Conservation (phyloP, 2,888 invertebrate species). For the Cheilosia variabilis region DNA sequence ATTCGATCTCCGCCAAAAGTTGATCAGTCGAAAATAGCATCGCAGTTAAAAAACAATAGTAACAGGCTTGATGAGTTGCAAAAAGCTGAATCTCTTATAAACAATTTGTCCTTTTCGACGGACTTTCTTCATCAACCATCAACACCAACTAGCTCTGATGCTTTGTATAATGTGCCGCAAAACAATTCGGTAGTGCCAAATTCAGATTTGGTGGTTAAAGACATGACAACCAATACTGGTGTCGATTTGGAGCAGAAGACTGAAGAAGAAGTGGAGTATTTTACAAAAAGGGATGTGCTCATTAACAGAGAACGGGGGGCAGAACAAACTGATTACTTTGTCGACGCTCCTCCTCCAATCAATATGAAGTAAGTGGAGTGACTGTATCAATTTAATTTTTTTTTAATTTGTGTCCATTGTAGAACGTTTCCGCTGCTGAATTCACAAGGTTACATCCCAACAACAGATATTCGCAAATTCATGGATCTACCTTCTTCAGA, state of each 20-base stretch:
- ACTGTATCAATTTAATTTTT: neutral
- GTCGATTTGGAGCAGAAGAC: constrained; percentile 77
- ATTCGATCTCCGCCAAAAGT: constrained; percentile 77
- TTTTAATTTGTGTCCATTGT: neutral
- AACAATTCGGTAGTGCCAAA: constrained; percentile 79
- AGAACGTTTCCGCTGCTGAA: constrained; percentile 65
- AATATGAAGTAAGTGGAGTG: constrained; percentile 65
- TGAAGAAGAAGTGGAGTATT: constrained; percentile 82
- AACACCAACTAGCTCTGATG: constrained; percentile 51
- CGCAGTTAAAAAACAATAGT: constrained; percentile 33
- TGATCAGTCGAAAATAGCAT: constrained; percentile 71
- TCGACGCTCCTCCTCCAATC: constrained; percentile 77
- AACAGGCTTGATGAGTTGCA: constrained; percentile 78
- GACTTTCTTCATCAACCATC: constrained; percentile 79
- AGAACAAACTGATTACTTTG: constrained; percentile 76
- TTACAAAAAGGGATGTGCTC: constrained; percentile 82
- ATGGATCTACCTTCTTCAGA: constrained; percentile 77
- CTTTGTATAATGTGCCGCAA: constrained; percentile 82
- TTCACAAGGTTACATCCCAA: constrained; percentile 80
- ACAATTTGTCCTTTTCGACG: constrained; percentile 82
- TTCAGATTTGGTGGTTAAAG: constrained; percentile 54
- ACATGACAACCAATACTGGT: constrained; percentile 41
- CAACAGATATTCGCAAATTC: constrained; percentile 80
- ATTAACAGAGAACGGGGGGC: constrained; percentile 79
- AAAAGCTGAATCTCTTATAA: constrained; percentile 79